A percentile compares a stretch with the other conserved stretches of the same genome.
These are phyloP conservation scores for Bovichtus variegatus DNA, from an alignment of 2,797 vertebrate species.

Conservation along the genomic window DNA sequence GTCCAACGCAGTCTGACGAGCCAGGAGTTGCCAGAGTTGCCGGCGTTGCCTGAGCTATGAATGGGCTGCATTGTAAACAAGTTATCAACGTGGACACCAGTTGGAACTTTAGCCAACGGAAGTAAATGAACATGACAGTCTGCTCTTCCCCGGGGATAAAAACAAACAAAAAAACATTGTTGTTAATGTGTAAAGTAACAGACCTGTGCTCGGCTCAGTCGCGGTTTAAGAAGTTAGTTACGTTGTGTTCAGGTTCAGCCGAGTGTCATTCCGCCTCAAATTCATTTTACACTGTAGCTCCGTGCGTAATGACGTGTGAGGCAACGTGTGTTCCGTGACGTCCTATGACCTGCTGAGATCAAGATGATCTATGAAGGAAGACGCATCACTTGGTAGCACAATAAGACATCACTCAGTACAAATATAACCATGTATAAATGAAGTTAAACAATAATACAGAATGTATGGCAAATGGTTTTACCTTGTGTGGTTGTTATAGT, in stretches of 20 bases:
- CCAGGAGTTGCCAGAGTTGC: background rate
- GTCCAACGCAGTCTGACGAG: background rate
- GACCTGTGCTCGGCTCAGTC: constrained; percentile 37
- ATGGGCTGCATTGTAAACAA: constrained; percentile 77
- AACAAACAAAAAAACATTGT: too few relatives aligned
- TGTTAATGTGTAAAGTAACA: background rate
- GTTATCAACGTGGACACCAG: constrained; percentile 70
- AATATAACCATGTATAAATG: background rate
- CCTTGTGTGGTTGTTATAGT: background rate
- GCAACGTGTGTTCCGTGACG: background rate
- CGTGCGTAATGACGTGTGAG: constrained; percentile 50
- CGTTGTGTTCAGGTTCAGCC: fast-evolving
- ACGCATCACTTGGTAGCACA: background rate
- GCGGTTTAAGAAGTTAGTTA: background rate
- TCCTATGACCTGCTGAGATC: background rate
- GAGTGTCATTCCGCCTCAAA: constrained; percentile 35
- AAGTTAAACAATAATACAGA: background rate
- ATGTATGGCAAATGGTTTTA: background rate
- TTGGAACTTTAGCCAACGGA: background rate
- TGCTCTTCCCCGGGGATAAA: fast-evolving
- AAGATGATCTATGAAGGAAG: background rate
- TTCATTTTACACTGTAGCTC: constrained; percentile 20
- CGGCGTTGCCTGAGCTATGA: constrained; percentile 26
- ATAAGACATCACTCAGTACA: background rate
- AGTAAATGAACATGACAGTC: fast-evolving